Conservation (phyloP, 2,797 vertebrate species). For the Steatocranus sp. region DNA sequence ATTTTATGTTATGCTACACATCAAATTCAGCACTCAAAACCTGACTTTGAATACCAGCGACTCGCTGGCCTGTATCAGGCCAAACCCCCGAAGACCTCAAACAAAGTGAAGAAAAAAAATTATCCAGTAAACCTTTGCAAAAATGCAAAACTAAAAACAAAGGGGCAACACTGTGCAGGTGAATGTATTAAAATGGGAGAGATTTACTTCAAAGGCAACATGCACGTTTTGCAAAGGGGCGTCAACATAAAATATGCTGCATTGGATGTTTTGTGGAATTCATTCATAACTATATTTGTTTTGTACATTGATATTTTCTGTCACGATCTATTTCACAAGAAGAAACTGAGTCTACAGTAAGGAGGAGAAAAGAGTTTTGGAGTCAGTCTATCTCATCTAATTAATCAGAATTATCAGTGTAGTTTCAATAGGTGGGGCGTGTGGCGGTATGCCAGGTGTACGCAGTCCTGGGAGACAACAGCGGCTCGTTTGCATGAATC, state of each 20-base stretch:
- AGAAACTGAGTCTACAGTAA: neutral
- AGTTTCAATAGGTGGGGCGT: neutral
- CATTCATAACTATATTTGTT: neutral
- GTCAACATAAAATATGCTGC: neutral
- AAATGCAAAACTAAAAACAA: neutral
- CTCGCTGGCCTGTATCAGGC: neutral
- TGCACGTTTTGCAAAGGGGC: neutral
- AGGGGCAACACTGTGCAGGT: neutral
- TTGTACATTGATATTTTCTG: neutral
- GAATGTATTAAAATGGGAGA: neutral
- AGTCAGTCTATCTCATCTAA: neutral
- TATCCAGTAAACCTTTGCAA: neutral
- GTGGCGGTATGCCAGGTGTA: neutral
- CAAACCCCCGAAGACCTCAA: neutral
- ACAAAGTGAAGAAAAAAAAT: neutral
- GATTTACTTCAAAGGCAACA: neutral
- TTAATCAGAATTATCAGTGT: neutral
- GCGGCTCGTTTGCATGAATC: neutral
- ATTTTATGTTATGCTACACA: neutral
- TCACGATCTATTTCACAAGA: neutral
- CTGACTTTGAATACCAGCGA: constrained; percentile 13
- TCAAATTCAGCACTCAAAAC: constrained; percentile 10
- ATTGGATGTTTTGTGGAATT: neutral
- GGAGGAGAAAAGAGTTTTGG: neutral
- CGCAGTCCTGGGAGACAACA: neutral